phyloP scores from a whole-genome alignment of 2,888 invertebrate genomes.

The Geophilus truncorum region DNA sequence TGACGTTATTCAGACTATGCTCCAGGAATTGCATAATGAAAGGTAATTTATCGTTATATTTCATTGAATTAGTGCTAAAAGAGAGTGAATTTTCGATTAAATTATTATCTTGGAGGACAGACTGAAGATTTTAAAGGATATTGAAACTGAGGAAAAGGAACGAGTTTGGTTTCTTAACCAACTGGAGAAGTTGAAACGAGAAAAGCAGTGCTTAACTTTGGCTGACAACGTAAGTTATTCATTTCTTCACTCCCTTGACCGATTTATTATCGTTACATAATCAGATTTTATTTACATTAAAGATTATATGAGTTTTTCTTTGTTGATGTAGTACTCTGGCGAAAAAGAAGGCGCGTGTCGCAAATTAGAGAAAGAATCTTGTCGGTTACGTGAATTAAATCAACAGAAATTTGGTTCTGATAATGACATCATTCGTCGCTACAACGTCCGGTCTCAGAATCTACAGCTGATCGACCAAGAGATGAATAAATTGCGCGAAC shows the following conservation, averaged over 20 bases:
- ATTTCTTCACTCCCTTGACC: no score
- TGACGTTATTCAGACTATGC: background rate
- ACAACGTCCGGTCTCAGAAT: slow-evolving; percentile 35
- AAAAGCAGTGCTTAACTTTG: background rate
- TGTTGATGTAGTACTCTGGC: slow-evolving; percentile 22
- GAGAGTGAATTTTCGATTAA: background rate
- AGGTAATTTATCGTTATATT: background rate
- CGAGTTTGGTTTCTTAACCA: slow-evolving; percentile 32
- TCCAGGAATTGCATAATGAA: slow-evolving; percentile 29
- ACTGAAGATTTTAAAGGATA: slow-evolving; percentile 33
- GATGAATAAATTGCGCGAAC: slow-evolving; percentile 28
- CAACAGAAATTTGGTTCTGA: slow-evolving; percentile 36
- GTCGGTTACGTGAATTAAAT: slow-evolving; percentile 33
- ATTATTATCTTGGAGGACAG: background rate
- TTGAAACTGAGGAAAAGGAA: slow-evolving; percentile 36
- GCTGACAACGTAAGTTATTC: background rate
- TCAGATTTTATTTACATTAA: background rate
- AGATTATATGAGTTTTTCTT: background rate
- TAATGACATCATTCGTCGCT: slow-evolving; percentile 34
- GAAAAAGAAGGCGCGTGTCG: slow-evolving; percentile 25
- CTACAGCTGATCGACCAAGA: slow-evolving; percentile 36
- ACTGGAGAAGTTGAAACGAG: slow-evolving; percentile 33
- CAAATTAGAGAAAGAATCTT: slow-evolving; percentile 33
- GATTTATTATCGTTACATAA: no score
- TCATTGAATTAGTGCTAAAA: background rate